Percentiles rank a stretch among this genome's conserved stretches.
These are phyloP conservation scores for Tenebrosternarchus preto DNA, from an alignment of 2,113 vertebrate genomes.

Conservation along the genomic window DNA sequence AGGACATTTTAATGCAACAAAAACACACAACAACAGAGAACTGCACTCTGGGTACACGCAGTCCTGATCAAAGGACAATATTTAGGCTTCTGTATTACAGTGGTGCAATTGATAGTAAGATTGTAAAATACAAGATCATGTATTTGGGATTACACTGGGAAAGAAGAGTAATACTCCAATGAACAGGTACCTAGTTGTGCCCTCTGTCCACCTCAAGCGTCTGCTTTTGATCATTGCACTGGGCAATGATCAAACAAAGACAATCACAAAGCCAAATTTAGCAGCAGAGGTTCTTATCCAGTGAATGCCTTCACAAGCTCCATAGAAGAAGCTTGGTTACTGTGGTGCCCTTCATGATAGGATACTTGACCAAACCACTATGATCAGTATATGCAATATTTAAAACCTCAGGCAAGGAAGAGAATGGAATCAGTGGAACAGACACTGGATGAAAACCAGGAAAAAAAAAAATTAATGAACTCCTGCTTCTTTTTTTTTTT, in stretches of 20 bases:
- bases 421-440: no score
- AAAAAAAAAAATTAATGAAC: background rate
- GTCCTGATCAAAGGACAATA: background rate
- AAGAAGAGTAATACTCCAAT: background rate
- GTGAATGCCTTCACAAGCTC: background rate
- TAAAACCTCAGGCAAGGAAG: background rate
- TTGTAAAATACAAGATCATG: background rate
- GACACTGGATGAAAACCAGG: no score
- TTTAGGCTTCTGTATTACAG: no score
- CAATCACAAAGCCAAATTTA: background rate
- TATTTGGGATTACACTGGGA: background rate
- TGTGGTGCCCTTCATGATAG: background rate
- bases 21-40: no score
- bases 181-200: slow-evolving; percentile 9
- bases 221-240: slow-evolving; percentile 18
- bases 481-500: background rate
- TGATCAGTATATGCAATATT: background rate
- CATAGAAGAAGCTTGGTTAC: background rate
- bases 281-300: slow-evolving; percentile 18
- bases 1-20: no score
- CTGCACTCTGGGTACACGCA: background rate
- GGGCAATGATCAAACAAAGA: background rate
- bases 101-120: no score
- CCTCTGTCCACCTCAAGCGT: background rate
- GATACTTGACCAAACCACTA: background rate